Base-by-base conservation (phyloP, 1,140 invertebrate species). In the Teleogryllus occipitalis region DNA sequence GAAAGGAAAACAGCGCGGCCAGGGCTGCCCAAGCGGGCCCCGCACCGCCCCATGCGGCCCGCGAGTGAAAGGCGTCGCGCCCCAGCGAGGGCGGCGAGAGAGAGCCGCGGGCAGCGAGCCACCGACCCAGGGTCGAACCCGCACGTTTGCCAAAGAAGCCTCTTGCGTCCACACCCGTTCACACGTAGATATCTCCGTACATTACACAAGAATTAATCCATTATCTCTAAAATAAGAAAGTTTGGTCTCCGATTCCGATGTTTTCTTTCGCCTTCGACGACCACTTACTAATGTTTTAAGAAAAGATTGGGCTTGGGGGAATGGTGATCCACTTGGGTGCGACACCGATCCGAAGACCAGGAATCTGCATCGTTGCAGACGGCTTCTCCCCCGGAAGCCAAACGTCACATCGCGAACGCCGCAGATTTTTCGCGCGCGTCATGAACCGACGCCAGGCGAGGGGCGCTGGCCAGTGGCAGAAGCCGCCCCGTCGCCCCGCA, bases 11-110 rank as follows among this genome's bases (percentile, higher is more conserved):
- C 54, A 65, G 54, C 54, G 18, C 54, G 18, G 10, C 10, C 49
- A 65, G 54, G 54, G 54, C 10, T 65, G 54, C 7, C 54, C 54
- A 14, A 65, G 27, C 78, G 78, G 80, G 80, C 27, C 76, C 47
- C 76, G 73, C 27, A 5, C 27, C 1, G 27, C 27, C n/a, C n/a
- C n/a, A n/a, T n/a, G n/a, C n/a, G n/a, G 49, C 8, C 15, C 49
- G 7, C 10, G 18, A 65, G 54, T 65, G 54, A 65, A 65, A 65
- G 54, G 54, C 54, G 54, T 65, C 18, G 10, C 54, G 54, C 2
- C 18, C 54, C 10, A 65, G 10, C 10, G 54, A 18, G 10, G 7
- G 10, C 54, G 18, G 54, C n/a, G n/a, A n/a, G n/a, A 10, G 54
- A 10, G 10, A 65, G 10, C 54, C 54, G 10, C 54, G 10, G 18